Percentiles rank a stretch among this genome's conserved stretches.
Evolutionary conservation across 2,113 vertebrate species (phyloP).

Genomic region (Melierax canorus): DNA sequence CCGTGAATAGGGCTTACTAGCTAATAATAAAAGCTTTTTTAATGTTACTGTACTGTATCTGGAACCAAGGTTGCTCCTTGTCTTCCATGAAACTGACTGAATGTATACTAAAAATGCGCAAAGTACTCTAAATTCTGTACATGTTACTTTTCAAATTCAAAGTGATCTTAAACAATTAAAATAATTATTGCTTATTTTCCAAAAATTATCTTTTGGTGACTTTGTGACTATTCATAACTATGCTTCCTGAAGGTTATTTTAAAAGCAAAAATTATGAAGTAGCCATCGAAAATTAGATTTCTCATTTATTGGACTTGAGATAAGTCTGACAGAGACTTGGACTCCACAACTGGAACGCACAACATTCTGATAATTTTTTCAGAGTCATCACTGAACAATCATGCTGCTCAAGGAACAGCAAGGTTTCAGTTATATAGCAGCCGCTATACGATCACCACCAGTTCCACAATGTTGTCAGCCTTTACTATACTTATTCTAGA

Average conservation of each 20-base stretch:
- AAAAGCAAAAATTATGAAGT: neutral
- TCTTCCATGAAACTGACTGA: neutral
- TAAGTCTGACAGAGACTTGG: neutral
- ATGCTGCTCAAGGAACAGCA: neutral
- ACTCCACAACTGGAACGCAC: neutral
- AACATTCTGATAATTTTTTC: neutral
- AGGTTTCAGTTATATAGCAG: neutral
- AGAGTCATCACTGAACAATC: neutral
- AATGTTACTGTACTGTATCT: neutral
- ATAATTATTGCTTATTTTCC: neutral
- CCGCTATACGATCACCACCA: fast-evolving
- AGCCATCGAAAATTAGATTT: neutral
- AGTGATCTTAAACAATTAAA: neutral
- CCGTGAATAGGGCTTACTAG: neutral
- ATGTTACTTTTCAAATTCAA: neutral
- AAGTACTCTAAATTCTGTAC: neutral
- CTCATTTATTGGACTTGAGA: neutral
- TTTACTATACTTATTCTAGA: neutral
- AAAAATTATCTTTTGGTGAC: neutral
- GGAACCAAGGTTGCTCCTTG: neutral
- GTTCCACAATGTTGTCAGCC: neutral
- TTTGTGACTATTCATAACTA: neutral
- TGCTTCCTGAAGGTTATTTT: neutral
- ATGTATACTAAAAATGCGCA: neutral
- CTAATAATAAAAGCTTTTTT: neutral